These are phyloP conservation scores for Ascidia mentula DNA, from an alignment of 23 tunicate species.

Conservation along the genomic window DNA sequence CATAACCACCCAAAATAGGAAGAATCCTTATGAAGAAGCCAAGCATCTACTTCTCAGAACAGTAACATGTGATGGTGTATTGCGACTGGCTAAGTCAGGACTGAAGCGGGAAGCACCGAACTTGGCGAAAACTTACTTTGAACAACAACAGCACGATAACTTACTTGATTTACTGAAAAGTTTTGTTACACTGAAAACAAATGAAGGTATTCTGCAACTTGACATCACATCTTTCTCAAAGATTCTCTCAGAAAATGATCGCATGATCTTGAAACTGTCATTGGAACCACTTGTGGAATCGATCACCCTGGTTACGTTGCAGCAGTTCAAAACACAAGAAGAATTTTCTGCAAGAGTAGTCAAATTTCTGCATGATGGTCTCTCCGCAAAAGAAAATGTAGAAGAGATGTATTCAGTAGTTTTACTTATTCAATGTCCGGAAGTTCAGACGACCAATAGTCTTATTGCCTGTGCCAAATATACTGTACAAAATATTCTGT, in stretches of 20 bases:
- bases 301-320: constrained; percentile 52
- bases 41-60: constrained; percentile 32
- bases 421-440: constrained; percentile 72
- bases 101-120: constrained; percentile 1
- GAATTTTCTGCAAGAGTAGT: constrained; percentile 38
- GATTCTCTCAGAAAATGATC: constrained; percentile 48
- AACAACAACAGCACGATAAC: constrained; percentile 57
- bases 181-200: not conserved
- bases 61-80: constrained; percentile 64
- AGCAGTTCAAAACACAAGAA: constrained; percentile 63
- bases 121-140: constrained; percentile 14
- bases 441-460: constrained; percentile 41
- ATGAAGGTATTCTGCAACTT: not conserved
- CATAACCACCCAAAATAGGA: not conserved
- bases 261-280: constrained; percentile 19
- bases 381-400: not conserved
- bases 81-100: constrained; percentile 33
- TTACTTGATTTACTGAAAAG: constrained; percentile 14
- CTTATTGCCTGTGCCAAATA: constrained; percentile 76
- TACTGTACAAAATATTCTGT: constrained; percentile 37
- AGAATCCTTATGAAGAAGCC: not conserved
- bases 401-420: not conserved
- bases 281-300: constrained; percentile 10
- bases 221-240: constrained; percentile 64
- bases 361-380: constrained; percentile 24